phyloP scores from a whole-genome alignment of 2,797 vertebrate genomes.

The Sebastes vulpes region DNA sequence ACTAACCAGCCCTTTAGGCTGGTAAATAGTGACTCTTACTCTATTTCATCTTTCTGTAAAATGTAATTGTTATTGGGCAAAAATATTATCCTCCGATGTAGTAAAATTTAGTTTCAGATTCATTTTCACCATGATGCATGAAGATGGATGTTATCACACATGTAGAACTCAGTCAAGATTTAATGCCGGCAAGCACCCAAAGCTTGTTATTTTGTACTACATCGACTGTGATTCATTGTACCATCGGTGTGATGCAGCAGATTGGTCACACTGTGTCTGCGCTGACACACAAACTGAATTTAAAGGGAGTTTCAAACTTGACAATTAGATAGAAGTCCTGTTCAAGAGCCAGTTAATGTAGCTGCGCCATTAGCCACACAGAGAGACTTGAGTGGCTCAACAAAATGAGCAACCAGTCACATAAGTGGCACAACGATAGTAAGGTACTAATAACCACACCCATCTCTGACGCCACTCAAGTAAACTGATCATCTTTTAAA shows the following conservation, averaged over 20 bases:
- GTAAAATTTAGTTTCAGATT: background rate
- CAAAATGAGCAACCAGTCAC: background rate
- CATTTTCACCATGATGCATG: background rate
- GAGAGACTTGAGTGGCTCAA: background rate
- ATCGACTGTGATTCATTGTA: background rate
- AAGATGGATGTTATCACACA: background rate
- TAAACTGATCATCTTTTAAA: background rate
- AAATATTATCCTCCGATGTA: background rate
- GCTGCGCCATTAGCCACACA: conserved; percentile 9
- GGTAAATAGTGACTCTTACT: background rate
- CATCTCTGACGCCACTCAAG: background rate
- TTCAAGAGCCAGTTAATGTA: background rate
- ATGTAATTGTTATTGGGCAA: background rate
- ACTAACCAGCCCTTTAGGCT: background rate
- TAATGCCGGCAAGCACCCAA: background rate
- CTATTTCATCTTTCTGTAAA: background rate
- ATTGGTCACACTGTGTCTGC: background rate
- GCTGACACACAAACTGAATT: conserved; percentile 19
- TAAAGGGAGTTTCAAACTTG: conserved; percentile 17
- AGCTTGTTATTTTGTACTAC: background rate
- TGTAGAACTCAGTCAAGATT: background rate
- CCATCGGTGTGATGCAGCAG: background rate
- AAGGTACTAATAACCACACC: background rate
- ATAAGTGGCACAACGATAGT: background rate
- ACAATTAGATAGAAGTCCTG: conserved; percentile 15